Percentiles rank a stretch among this genome's conserved stretches.
phyloP scores from a whole-genome alignment of 2,113 vertebrate species.

The Ginglymostoma cirratum region DNA sequence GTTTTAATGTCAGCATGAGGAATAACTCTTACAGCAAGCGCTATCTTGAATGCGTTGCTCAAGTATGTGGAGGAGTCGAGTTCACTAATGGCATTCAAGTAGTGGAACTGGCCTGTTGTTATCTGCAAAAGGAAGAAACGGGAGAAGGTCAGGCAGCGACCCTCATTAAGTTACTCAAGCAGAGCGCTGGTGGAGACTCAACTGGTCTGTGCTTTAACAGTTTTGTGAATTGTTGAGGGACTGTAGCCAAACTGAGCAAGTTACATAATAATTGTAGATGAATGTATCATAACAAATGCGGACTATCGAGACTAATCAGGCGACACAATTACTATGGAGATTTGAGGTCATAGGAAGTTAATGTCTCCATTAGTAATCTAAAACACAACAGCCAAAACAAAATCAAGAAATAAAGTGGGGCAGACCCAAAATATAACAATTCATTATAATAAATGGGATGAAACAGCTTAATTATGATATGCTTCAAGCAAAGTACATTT shows the following conservation, averaged over 20 bases:
- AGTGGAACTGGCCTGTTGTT: neutral
- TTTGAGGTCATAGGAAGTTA: neutral
- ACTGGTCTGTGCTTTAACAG: neutral
- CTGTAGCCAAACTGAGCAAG: neutral
- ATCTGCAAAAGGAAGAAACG: neutral
- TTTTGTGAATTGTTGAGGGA: neutral
- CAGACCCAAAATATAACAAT: neutral
- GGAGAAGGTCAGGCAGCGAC: neutral
- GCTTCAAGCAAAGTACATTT: neutral
- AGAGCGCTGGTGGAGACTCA: neutral
- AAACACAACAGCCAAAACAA: neutral
- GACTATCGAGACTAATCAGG: neutral
- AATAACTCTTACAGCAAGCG: neutral
- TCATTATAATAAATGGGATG: neutral
- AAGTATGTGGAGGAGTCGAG: neutral
- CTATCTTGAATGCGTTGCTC: neutral
- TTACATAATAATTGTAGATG: neutral
- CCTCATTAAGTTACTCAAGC: neutral
- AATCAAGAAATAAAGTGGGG: neutral
- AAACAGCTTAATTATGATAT: neutral
- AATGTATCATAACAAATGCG: neutral
- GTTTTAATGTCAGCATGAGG: neutral
- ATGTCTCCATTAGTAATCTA: neutral
- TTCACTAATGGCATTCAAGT: neutral
- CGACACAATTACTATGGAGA: neutral